These are phyloP conservation scores for Microcebus jonahi DNA, from an alignment of 2,113 vertebrate genomes.

Conservation along the genomic window DNA sequence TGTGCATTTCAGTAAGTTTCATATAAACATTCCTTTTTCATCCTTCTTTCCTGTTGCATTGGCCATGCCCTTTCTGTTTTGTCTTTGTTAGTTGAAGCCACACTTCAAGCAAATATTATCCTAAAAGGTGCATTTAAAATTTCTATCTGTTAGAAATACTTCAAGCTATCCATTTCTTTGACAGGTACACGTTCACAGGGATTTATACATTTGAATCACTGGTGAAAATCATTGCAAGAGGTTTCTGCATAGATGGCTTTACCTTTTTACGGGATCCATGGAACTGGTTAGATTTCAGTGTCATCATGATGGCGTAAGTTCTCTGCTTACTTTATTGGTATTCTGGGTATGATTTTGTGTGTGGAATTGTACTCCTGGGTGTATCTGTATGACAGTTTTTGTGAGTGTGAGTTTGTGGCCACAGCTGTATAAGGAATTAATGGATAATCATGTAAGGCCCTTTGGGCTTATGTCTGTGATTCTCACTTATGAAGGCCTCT, in stretches of 20 bases:
- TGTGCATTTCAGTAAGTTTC: neutral
- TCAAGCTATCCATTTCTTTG: slow-evolving; percentile 7
- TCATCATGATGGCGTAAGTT: slow-evolving; percentile 99
- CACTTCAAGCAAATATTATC: neutral
- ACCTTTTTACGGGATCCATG: slow-evolving; percentile 97
- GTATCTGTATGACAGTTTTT: neutral
- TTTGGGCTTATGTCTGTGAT: neutral
- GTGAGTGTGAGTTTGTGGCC: neutral
- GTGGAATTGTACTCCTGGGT: neutral
- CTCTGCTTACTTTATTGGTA: neutral
- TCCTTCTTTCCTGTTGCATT: neutral
- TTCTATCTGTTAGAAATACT: neutral
- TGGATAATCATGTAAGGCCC: neutral
- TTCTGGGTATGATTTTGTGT: neutral
- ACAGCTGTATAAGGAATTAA: neutral
- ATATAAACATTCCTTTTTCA: neutral
- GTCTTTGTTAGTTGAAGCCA: neutral
- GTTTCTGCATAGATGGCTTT: slow-evolving; percentile 97
- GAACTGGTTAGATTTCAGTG: slow-evolving; percentile 99
- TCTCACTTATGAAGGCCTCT: neutral
- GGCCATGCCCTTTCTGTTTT: neutral
- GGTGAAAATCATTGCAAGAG: slow-evolving; percentile 98
- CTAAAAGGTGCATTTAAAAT: neutral
- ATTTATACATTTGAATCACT: slow-evolving; percentile 99
- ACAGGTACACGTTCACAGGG: slow-evolving; percentile 98